Conservation (phyloP, 2,797 vertebrate genomes). For the Esox lucius region DNA sequence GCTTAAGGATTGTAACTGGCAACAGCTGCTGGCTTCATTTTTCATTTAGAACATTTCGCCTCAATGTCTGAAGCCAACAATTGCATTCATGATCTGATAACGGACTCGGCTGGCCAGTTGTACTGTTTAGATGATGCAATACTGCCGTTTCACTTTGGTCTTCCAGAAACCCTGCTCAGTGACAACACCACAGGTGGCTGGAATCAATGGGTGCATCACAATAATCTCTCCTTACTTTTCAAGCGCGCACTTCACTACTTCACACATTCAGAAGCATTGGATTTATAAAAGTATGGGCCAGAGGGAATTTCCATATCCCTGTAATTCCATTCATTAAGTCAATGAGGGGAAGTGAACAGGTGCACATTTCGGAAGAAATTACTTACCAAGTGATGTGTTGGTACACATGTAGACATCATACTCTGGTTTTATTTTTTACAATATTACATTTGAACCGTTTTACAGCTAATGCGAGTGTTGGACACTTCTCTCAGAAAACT, state of each 20-base stretch:
- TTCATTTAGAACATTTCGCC: background rate
- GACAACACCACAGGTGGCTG: background rate
- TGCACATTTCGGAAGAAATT: background rate
- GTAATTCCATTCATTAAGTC: background rate
- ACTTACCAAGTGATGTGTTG: background rate
- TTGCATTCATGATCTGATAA: background rate
- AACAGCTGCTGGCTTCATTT: background rate
- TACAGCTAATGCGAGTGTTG: background rate
- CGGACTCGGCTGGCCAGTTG: conserved; percentile 1
- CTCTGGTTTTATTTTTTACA: background rate
- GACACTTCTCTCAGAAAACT: background rate
- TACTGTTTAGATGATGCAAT: conserved; percentile 3
- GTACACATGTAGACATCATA: background rate
- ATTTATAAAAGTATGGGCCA: background rate
- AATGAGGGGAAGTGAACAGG: background rate
- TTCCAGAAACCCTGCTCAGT: background rate
- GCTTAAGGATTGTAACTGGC: background rate
- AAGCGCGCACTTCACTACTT: background rate
- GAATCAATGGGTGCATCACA: background rate
- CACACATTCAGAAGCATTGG: background rate
- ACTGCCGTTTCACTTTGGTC: background rate
- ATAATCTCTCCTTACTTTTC: background rate
- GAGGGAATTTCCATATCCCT: background rate
- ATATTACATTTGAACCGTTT: background rate
- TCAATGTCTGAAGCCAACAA: background rate